phyloP scores from a whole-genome alignment of 2,888 invertebrate species.

The Caenorhabditis angaria region DNA sequence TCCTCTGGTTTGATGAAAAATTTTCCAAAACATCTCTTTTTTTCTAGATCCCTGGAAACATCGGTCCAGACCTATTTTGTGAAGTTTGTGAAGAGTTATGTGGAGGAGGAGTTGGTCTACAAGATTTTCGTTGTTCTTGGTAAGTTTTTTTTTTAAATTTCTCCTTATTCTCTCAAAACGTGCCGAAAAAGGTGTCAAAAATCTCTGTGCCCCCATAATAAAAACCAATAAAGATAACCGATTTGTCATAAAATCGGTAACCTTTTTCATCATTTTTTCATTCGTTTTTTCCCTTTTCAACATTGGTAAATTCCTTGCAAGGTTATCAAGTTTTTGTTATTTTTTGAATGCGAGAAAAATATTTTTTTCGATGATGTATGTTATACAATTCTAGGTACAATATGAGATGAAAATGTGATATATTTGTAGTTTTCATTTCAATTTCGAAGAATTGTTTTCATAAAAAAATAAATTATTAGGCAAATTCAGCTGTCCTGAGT shows the following conservation, averaged over 20 bases:
- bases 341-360: no score
- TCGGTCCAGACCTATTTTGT: slow-evolving; percentile 57
- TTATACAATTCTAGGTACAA: no score
- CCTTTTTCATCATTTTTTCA: not conserved
- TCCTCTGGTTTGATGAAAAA: no score
- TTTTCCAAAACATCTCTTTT: not conserved
- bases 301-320: no score
- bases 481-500: no score
- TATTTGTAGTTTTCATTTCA: no score
- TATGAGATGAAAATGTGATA: no score
- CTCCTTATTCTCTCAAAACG: not conserved
- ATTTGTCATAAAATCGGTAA: not conserved
- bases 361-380: no score
- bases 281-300: not conserved
- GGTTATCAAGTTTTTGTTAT: no score
- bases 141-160: slow-evolving; percentile 17
- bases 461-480: no score
- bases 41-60: slow-evolving; percentile 53
- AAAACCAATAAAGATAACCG: not conserved
- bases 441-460: no score
- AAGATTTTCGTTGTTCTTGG: slow-evolving; percentile 59
- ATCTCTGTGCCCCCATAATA: not conserved
- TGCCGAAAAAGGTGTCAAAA: not conserved
- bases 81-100: slow-evolving; percentile 58
- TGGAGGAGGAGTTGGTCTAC: slow-evolving; percentile 54